Evolutionary conservation across 2,113 vertebrate species (phyloP).

Genomic region (Crotalus helleri): DNA sequence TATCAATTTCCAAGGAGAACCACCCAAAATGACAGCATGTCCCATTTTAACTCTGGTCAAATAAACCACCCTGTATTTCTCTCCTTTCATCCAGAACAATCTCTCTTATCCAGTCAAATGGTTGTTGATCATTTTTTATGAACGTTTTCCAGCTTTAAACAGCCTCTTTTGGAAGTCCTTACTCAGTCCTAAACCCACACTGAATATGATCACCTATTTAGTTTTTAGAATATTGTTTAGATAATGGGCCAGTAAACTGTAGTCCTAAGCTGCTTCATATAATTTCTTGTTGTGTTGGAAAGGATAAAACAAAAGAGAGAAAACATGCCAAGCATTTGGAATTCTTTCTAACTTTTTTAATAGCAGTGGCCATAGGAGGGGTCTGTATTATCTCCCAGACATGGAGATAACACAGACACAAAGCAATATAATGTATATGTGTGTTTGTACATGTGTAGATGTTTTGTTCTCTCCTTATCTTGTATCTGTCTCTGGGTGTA

Average conservation of each 20-base stretch:
- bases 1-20: not conserved
- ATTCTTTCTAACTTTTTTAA: not conserved
- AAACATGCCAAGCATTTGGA: not conserved
- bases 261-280: not conserved
- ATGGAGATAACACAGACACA: not conserved
- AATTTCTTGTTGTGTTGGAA: not conserved
- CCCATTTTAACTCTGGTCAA: not conserved
- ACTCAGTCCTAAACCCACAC: no score
- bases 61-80: not conserved
- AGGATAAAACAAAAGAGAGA: not conserved
- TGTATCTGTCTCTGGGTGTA: not conserved
- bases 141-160: not conserved
- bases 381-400: not conserved
- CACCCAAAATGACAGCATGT: not conserved
- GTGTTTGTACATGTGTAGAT: not conserved
- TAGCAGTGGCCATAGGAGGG: not conserved
- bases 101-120: not conserved
- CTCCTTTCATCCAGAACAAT: not conserved
- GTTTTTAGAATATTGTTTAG: not conserved
- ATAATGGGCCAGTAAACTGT: not conserved
- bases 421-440: not conserved
- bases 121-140: not conserved
- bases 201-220: not conserved
- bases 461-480: not conserved
- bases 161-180: not conserved